Evolutionary conservation across 2,888 invertebrate genomes (phyloP), one percentile per base, ranked within the genome.

Genomic region (Myopa tessellatipennis): DNA sequence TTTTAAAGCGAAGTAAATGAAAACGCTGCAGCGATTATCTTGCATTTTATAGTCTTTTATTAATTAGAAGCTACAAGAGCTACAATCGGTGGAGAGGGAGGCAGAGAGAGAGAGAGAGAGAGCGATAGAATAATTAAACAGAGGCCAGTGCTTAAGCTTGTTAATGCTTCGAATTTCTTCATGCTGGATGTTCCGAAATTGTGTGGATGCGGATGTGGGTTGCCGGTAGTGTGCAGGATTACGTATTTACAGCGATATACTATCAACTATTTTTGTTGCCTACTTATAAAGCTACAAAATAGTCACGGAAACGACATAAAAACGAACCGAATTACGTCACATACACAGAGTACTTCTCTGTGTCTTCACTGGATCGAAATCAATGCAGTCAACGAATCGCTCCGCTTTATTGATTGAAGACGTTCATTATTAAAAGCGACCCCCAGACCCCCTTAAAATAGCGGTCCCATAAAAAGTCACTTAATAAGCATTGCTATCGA

Each of bases 1-100:
- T 52, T 6, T 58, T 58, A 5, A 5, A n/a, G n/a, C 58, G 16
- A 18, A 5, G n/a, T 16, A 4, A 38, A 38, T 12, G 34, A 65
- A 65, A 65, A 38, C 36, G 34, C 65, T 3, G 12, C 34, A 36
- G 65, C 38, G 38, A 65, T 65, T 10, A 65, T 65, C 38, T 65
- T 38, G 65, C 65, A 65, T 65, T 65, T 65, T 38, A 65, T 65
- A 65, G 65, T 65, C 36, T 26, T 8, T 61, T 10, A 61, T 26
- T 26, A 61, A 61, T 61, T 61, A 61, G 18, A 60, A 60, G n/a
- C 4, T 60, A 60, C 10, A 60, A 61, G 61, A 61, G 26, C 8
- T 26, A 7, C 12, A 26, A 58, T 58, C n/a, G 7, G 3, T 1
- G 3, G 45, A 45, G 6, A 10, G 45, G 3, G 45, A 45, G 6